Evolutionary conservation across 2,113 vertebrate species (phyloP), one percentile per base, ranked within the genome.

Genomic region (Stegostoma tigrinum): DNA sequence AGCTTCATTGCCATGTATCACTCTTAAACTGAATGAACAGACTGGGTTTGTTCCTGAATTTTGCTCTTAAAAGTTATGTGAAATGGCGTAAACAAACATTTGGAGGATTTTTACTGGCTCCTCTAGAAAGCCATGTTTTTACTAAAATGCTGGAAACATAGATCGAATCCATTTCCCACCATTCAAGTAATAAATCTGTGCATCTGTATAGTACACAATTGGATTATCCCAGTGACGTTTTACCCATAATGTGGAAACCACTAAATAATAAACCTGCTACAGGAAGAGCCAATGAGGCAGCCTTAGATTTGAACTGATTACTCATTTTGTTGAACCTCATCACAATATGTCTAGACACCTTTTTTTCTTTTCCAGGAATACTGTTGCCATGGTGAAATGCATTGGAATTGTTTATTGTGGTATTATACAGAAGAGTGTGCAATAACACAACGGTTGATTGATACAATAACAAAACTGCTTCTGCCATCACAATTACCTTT

Each of bases 261-360:
- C 19, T 7, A n/a, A 66, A 93, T 66, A 93, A 66, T 19, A 93
- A 91, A 64, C 89, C 55, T 64, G 30, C 89, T 15, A 12, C 34
- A 91, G 55, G 55, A 91, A 91, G 17, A 66, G 61, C 89, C 55
- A 91, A 38, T 94, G 93, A 94, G 70, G 93, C 66, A 70, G 38
- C 52, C 94, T 72, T 72, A 72, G 94, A 72, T 95, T 72, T 70
- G 45, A 95, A 95, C 12, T 45, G 66, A 95, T 95, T 48, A 95
- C 42, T 72, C 67, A 72, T 72, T 90, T 94, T 95, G 52, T 95
- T 95, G 94, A 30, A 52, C 23, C 94, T 72, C 67, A 72, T 45
- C 24, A 67, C 38, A 70, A 72, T 95, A 72, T 95, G 45, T 52
- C 94, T 72, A 48, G 94, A 95, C 67, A 72, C 23, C 94, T 17